Percentiles rank a stretch among this genome's conserved stretches.
phyloP scores from a whole-genome alignment of 2,888 invertebrate genomes.

The Rutpela maculata region DNA sequence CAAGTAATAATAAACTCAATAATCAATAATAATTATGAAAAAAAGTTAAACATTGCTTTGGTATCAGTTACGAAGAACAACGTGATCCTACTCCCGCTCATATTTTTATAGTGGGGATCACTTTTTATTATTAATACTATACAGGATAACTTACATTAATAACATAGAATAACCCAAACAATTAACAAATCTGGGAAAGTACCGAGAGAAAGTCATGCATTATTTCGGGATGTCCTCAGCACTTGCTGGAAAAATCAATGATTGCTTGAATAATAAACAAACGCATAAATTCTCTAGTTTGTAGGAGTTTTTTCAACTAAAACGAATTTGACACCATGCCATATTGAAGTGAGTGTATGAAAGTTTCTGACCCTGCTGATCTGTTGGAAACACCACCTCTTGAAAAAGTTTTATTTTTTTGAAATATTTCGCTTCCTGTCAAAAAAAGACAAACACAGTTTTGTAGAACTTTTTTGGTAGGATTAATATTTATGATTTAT shows the following conservation, averaged over 20 bases:
- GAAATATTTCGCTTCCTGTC: no score
- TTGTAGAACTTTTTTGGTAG: no score
- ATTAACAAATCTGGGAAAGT: slow-evolving; percentile 34
- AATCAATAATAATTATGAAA: slow-evolving; percentile 71
- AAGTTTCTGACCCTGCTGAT: no score
- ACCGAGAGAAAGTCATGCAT: slow-evolving; percentile 5
- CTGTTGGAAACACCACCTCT: no score
- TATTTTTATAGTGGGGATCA: slow-evolving; percentile 53
- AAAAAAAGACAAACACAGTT: no score
- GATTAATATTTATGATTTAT: no score
- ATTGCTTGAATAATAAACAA: slow-evolving; percentile 18
- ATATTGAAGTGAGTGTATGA: no score
- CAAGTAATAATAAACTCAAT: slow-evolving; percentile 71
- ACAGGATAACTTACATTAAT: slow-evolving; percentile 53
- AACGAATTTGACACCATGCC: no score
- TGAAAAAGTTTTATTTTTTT: no score
- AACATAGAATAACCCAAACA: slow-evolving; percentile 43
- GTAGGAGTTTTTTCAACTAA: no score
- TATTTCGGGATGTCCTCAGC: background rate
- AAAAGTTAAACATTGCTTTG: slow-evolving; percentile 75
- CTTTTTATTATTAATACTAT: slow-evolving; percentile 53
- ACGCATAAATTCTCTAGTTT: no score
- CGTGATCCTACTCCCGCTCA: slow-evolving; percentile 60
- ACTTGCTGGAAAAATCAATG: slow-evolving; percentile 13
- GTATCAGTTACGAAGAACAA: slow-evolving; percentile 75